These are phyloP conservation scores for Pandion haliaetus DNA, from an alignment of 2,113 vertebrate genomes.

Conservation along the genomic window DNA sequence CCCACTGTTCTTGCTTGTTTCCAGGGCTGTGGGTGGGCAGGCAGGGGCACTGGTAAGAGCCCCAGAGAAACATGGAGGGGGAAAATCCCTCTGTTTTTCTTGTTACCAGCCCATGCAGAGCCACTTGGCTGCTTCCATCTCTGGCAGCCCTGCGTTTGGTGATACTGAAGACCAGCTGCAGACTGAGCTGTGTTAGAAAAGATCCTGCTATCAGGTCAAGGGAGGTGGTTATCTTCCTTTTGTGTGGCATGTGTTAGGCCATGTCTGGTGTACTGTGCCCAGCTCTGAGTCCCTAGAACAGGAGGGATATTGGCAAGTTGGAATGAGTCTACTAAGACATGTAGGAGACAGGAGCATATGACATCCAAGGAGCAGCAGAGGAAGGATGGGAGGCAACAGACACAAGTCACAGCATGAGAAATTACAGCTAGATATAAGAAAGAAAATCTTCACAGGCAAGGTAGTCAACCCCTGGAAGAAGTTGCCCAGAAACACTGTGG, in stretches of 20 bases:
- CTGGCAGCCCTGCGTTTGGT: not conserved
- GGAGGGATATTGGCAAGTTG: not conserved
- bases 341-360: not conserved
- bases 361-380: not conserved
- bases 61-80: not conserved
- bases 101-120: not conserved
- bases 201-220: not conserved
- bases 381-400: not conserved
- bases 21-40: not conserved
- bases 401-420: fast-evolving
- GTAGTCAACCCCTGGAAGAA: not conserved
- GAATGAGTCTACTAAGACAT: not conserved
- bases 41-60: not conserved
- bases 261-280: not conserved
- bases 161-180: not conserved
- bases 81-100: not conserved
- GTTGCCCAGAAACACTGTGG: not conserved
- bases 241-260: not conserved
- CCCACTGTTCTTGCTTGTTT: not conserved
- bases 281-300: not conserved
- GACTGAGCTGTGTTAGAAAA: not conserved
- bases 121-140: not conserved
- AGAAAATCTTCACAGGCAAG: not conserved
- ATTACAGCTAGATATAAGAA: not conserved
- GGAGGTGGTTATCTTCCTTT: not conserved